These are phyloP conservation scores for Lampris megalopsis DNA, from an alignment of 2,113 vertebrate genomes.

Conservation along the genomic window DNA sequence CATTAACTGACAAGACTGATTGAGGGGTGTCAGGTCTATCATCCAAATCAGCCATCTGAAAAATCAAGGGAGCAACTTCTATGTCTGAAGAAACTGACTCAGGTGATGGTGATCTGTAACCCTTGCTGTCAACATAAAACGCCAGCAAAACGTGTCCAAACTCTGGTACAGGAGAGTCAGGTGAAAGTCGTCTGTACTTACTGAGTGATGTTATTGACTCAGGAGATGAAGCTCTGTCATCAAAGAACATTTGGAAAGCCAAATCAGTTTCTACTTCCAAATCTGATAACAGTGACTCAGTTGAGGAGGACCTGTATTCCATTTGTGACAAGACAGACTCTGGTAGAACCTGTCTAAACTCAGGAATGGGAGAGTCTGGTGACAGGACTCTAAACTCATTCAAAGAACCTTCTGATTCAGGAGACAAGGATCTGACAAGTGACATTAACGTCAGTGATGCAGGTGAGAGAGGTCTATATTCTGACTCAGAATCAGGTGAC, in stretches of 20 bases:
- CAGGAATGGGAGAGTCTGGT: constrained; percentile 47
- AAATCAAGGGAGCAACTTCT: neutral
- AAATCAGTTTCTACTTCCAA: neutral
- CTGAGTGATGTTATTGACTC: neutral
- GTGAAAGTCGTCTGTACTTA: constrained; percentile 1
- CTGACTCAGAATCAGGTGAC: constrained; percentile 40
- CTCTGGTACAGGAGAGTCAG: constrained; percentile 1
- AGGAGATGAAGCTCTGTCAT: constrained; percentile 17
- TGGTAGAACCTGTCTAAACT: neutral
- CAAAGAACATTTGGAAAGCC: neutral
- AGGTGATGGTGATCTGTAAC: neutral
- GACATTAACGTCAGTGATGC: constrained; percentile 27
- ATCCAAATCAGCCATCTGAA: neutral
- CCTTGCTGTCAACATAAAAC: neutral
- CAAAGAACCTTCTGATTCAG: constrained; percentile 30
- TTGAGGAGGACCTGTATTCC: constrained; percentile 29
- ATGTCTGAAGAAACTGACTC: constrained; percentile 9
- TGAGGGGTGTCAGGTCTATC: constrained; percentile 36
- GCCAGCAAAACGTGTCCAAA: neutral
- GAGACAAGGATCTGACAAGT: constrained; percentile 20
- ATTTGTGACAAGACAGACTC: neutral
- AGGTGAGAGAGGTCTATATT: constrained; percentile 43
- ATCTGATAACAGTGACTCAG: constrained; percentile 20
- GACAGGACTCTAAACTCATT: constrained; percentile 18
- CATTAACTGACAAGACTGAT: constrained; percentile 2